Base-by-base conservation (phyloP, 64 coral and sea anemone species). In the Porites australiensis region DNA sequence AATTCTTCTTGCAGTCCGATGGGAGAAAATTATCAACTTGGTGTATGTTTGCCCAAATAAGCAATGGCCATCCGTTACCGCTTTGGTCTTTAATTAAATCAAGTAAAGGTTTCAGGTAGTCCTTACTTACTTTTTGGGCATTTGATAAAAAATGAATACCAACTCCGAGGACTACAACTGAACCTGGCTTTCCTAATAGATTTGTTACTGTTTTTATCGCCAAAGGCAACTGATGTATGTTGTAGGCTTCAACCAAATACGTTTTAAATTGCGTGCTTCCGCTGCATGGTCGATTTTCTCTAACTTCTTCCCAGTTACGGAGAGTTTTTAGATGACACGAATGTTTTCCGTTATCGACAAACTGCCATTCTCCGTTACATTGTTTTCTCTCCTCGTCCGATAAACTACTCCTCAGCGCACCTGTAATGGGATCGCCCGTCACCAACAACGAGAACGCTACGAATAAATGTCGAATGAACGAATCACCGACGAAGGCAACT, bases 401-500 rank as follows among this genome's bases (percentile, higher is more conserved):
- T 13, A 88, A 16, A n/a, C 83, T 91, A 0, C 48, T 69, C n/a
- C 82, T 93, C 18, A 82, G 66, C 0, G 90, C 85, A 14, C 94
- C 94, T 5, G 3, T 93, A 65, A 64, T 54, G 2, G 58, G 23
- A 77, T 96, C 72, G 65, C 74, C 64, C 0, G 94, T 96, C 43
- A 96, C 58, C 10, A 96, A 18, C 7, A 96, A 19, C 15, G 84
- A 64, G 15, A 96, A 75, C n/a, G 85, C 77, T 16, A 77, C 50
- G 47, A 96, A 96, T 16, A 93, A 83, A 50, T 93, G 93, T 14
- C 90, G 77, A 9, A 85, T 92, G 23, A 96, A 64, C 4, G 90
- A 96, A 49, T 96, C 94, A 13, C 94, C 94, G 44, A 93, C 64
- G 83, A 96, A 96, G 3, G 88, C 71, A n/a, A 96, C 12, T 9